phyloP scores from a whole-genome alignment of 1,140 invertebrate species.

The Drosophila dunni region DNA sequence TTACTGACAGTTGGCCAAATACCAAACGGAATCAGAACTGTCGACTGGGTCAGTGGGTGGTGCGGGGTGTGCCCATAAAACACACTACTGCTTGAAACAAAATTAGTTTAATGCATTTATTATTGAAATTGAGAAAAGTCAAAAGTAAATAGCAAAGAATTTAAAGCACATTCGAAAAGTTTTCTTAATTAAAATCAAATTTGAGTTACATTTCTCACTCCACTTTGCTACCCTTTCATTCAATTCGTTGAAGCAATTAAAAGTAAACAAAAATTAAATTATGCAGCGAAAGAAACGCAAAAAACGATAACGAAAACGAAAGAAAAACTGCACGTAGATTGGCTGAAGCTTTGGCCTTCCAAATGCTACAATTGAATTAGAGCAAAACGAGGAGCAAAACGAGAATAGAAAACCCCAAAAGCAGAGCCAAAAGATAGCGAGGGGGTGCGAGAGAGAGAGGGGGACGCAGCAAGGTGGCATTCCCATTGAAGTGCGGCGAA shows the following conservation, averaged over 20 bases:
- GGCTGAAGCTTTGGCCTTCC: constrained; percentile 24
- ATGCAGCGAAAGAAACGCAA: constrained; percentile 55
- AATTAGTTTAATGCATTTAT: constrained; percentile 18
- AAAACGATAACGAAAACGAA: background rate
- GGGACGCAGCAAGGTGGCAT: constrained; percentile 8
- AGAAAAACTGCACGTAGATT: constrained; percentile 50
- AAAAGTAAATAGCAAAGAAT: constrained; percentile 14
- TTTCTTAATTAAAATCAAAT: constrained; percentile 52
- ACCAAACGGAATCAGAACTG: too few species aligned
- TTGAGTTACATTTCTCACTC: constrained; percentile 28
- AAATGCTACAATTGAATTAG: constrained; percentile 73
- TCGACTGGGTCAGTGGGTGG: constrained; percentile 15
- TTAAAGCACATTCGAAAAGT: constrained; percentile 18
- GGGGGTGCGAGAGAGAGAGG: background rate
- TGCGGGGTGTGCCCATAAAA: background rate
- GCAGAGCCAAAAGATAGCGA: constrained; percentile 18
- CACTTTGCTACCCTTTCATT: background rate
- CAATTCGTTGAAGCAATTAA: constrained; percentile 71
- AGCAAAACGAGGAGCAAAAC: constrained; percentile 1
- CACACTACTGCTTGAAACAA: background rate
- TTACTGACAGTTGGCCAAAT: constrained; percentile 1
- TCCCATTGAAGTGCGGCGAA: constrained; percentile 76
- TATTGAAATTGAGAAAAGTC: constrained; percentile 27
- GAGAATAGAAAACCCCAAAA: constrained; percentile 1
- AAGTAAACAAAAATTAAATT: constrained; percentile 84